Base-by-base conservation (phyloP, 2,113 vertebrate genomes). In the Caloenas nicobarica region DNA sequence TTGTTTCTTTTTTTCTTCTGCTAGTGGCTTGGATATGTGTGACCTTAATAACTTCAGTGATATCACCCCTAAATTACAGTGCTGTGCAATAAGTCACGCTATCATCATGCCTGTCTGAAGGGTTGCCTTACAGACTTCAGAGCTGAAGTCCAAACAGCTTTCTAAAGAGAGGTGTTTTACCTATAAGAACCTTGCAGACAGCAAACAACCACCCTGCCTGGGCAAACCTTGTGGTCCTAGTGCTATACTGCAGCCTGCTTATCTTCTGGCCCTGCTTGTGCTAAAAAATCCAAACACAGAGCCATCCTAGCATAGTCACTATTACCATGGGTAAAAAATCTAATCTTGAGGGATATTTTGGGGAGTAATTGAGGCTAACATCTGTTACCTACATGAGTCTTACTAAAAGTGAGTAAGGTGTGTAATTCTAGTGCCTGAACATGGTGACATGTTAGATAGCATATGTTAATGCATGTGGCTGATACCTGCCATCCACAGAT, bases 391-490 rank as follows among this genome's bases (percentile, higher is more conserved):
- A 23, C 1, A 3, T 33, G 31, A 48, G 60, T 68, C 54, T 40
- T 65, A 16, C 10, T 84, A 51, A 62, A 83, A 61, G 18, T 36
- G 48, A 65, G 13, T n/a, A 56, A 71, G 13, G 12, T 65, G 8
- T 64, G 19, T 17, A 68, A 80, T 85, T 93, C 57, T 53, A 58
- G 31, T 31, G 18, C 14, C n/a, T 72, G 40, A 89, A 76, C 5
- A 18, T 2, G 3, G n/a, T 71, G 23, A 42, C 7, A 40, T 81
- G 76, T 66, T 64, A 71, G 34, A 51, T 65, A 50, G 8, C 15
- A 3, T 16, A 28, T 29, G 10, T 29, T 56, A 51, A 48, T 2
- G 48, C 4, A 8, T 1, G 0, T 46, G 38, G 9, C 5, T 54
- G n/a, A 86, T 50, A 36, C 19, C 14, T 77, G 23, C 5, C 25